Percentiles rank a stretch among this genome's conserved stretches.
Conservation (phyloP, 64 coral and sea anemone species). For the Porites australiensis region DNA sequence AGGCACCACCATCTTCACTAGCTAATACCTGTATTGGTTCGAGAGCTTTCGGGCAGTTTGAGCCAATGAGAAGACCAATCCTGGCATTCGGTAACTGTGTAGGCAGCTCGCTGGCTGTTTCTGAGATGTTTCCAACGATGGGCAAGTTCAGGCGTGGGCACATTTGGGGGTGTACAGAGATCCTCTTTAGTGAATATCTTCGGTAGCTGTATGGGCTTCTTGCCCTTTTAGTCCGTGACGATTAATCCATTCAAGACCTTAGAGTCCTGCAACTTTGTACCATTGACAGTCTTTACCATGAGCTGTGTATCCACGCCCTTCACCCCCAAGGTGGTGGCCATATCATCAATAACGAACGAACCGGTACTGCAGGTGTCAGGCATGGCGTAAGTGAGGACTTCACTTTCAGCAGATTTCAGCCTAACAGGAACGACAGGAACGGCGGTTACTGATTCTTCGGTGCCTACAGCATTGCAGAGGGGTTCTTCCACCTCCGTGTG, state of each 20-base stretch:
- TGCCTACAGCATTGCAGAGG: not conserved
- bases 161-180: not conserved
- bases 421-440: constrained; percentile 55
- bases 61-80: constrained; percentile 60
- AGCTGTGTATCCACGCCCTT: constrained; percentile 34
- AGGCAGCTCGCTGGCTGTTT: not conserved
- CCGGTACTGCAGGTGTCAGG: constrained; percentile 54
- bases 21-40: constrained; percentile 36
- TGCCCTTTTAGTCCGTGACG: constrained; percentile 18
- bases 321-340: not conserved
- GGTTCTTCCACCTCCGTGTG: constrained; percentile 8
- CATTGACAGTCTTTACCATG: constrained; percentile 59
- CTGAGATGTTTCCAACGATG: constrained; percentile 29
- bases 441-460: not conserved
- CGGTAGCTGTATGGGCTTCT: constrained; percentile 1
- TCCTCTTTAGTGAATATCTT: constrained; percentile 37
- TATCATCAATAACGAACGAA: constrained; percentile 47
- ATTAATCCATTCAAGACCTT: constrained; percentile 15
- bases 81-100: constrained; percentile 14
- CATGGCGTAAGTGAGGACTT: constrained; percentile 72
- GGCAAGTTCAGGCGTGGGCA: constrained; percentile 27
- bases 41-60: constrained; percentile 48
- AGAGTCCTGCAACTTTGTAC: constrained; percentile 14
- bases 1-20: constrained; percentile 49
- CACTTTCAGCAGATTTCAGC: constrained; percentile 14